Evolutionary conservation across 2,888 invertebrate genomes (phyloP).

Genomic region (Myopa tessellatipennis): DNA sequence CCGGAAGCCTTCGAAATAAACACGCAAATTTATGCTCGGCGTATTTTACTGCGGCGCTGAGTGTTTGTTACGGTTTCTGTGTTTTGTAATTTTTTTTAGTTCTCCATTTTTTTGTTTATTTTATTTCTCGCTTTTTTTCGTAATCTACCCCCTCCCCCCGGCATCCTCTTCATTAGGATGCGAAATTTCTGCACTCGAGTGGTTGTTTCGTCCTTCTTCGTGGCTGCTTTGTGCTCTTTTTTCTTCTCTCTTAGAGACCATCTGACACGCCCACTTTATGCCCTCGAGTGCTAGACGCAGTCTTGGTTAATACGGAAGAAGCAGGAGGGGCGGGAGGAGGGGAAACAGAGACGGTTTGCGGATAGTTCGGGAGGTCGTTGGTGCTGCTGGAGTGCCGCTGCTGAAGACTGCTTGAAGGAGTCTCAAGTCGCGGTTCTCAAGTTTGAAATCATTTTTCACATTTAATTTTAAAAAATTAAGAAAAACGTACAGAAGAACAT

Average conservation of each 20-base stretch:
- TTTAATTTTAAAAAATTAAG: too few relatives aligned
- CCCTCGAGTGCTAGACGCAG: neutral
- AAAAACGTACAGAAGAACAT: too few relatives aligned
- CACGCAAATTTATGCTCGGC: conserved; percentile 28
- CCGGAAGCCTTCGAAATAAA: neutral
- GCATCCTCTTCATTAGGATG: conserved; percentile 7
- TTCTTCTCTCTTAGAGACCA: neutral
- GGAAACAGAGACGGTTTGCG: too few relatives aligned
- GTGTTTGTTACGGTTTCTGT: conserved; percentile 15
- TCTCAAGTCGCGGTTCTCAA: too few relatives aligned
- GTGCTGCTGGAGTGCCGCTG: neutral
- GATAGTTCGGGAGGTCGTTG: neutral
- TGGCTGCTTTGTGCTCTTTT: neutral
- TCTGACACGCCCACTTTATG: neutral
- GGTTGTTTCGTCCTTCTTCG: neutral
- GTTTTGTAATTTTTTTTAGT: neutral
- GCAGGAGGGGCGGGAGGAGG: too few relatives aligned
- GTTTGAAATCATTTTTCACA: too few relatives aligned
- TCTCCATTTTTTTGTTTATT: neutral
- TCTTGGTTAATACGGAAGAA: too few relatives aligned
- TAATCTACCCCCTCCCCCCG: too few relatives aligned
- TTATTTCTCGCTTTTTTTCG: too few relatives aligned
- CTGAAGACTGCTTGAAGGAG: too few relatives aligned
- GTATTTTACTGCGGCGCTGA: conserved; percentile 15
- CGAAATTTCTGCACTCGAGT: conserved; percentile 7